Evolutionary conservation across 1,140 invertebrate genomes (phyloP).

Genomic region (Scaptomyza montana): DNA sequence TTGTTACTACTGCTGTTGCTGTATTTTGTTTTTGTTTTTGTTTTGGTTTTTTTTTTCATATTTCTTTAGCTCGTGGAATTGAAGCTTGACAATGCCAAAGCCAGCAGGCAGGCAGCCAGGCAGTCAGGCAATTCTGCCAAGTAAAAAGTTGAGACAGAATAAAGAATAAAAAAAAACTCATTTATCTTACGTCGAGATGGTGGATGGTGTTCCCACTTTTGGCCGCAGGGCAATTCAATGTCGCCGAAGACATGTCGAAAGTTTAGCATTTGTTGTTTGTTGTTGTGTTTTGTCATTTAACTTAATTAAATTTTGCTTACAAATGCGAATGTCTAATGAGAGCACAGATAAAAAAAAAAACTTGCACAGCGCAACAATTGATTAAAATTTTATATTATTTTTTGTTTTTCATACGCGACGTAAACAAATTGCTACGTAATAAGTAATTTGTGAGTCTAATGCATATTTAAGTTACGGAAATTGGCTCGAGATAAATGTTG

Average conservation of each 20-base stretch:
- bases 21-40: slow-evolving; percentile 8
- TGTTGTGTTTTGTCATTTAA: slow-evolving; percentile 63
- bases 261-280: slow-evolving; percentile 34
- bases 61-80: slow-evolving; percentile 52
- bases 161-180: slow-evolving; percentile 56
- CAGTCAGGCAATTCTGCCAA: slow-evolving; percentile 52
- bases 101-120: slow-evolving; percentile 39
- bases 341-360: neutral
- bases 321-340: slow-evolving; percentile 62
- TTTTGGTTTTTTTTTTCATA: slow-evolving; percentile 45
- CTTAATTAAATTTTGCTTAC: slow-evolving; percentile 76
- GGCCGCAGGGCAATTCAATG: slow-evolving; percentile 56
- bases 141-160: slow-evolving; percentile 51
- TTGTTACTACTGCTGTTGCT: slow-evolving; percentile 17
- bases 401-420: slow-evolving; percentile 9
- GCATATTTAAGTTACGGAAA: slow-evolving; percentile 62
- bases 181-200: slow-evolving; percentile 65
- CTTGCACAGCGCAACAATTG: slow-evolving; percentile 47
- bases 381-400: slow-evolving; percentile 76
- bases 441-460: slow-evolving; percentile 36
- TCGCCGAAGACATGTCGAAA: slow-evolving; percentile 68
- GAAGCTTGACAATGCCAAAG: slow-evolving; percentile 67
- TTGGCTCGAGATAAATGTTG: slow-evolving; percentile 21
- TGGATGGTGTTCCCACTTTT: slow-evolving; percentile 6
- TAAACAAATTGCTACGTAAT: slow-evolving; percentile 32